Percentiles rank a stretch among this genome's conserved stretches.
Evolutionary conservation across 2,113 vertebrate species (phyloP).

Genomic region (Mungos mungo): DNA sequence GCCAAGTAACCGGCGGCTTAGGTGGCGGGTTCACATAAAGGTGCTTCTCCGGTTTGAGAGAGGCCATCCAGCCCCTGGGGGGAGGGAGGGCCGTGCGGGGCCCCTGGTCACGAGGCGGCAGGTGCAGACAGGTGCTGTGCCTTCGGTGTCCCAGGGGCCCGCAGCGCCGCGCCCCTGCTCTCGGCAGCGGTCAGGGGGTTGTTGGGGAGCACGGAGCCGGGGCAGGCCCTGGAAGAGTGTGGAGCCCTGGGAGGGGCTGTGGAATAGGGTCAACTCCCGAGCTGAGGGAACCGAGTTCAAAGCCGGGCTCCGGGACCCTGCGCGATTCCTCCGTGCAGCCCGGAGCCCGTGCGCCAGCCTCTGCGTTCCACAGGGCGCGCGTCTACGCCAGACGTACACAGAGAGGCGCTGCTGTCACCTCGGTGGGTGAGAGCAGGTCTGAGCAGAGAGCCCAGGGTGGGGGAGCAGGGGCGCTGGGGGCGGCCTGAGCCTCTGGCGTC

Average conservation of each 20-base stretch:
- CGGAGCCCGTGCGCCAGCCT: neutral
- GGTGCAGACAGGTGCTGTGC: rapidly evolving
- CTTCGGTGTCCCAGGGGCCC: rapidly evolving
- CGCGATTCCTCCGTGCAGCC: rapidly evolving
- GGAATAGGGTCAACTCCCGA: neutral
- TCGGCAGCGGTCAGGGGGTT: neutral
- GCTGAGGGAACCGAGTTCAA: neutral
- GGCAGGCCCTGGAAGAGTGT: neutral
- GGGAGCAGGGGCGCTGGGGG: neutral
- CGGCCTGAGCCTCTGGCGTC: neutral
- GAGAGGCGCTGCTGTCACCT: rapidly evolving
- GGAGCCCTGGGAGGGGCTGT: rapidly evolving
- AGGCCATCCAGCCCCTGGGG: rapidly evolving
- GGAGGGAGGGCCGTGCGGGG: rapidly evolving
- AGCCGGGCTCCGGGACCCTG: neutral
- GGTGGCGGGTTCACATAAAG: rapidly evolving
- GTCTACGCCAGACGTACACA: rapidly evolving
- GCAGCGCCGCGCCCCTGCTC: neutral
- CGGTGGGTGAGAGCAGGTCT: rapidly evolving
- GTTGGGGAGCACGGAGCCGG: neutral
- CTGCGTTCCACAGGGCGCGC: neutral
- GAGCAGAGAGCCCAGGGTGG: no score
- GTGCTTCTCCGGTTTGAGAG: rapidly evolving
- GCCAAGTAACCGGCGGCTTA: rapidly evolving
- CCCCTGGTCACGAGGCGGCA: neutral